These are phyloP conservation scores for Dreissena polymorpha DNA, from an alignment of 1,140 invertebrate species.

Conservation along the genomic window DNA sequence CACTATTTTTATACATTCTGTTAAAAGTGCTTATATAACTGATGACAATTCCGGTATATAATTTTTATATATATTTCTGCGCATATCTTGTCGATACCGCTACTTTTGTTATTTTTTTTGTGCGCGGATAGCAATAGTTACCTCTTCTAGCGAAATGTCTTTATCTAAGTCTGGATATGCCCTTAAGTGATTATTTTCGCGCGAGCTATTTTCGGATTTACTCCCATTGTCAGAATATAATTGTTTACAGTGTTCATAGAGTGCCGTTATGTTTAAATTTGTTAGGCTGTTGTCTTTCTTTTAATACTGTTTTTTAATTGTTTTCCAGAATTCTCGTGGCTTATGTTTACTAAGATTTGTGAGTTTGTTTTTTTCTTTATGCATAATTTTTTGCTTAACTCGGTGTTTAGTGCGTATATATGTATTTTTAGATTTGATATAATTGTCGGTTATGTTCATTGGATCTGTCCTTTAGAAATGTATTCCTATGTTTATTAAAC, in stretches of 20 bases:
- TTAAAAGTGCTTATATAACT: too few species aligned
- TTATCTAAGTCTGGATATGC: slow-evolving; percentile 13
- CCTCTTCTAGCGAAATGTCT: slow-evolving; percentile 1
- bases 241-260: background rate
- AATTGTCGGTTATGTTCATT: too few species aligned
- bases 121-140: slow-evolving; percentile 2
- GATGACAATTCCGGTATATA: background rate
- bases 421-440: too few species aligned
- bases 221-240: background rate
- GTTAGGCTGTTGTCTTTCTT: background rate
- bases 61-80: slow-evolving; percentile 21
- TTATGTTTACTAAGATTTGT: background rate
- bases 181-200: background rate
- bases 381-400: too few species aligned
- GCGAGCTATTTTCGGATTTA: background rate
- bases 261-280: background rate
- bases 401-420: too few species aligned
- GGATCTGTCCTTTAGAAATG: background rate
- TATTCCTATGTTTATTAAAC: slow-evolving; percentile 21
- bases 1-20: too few species aligned
- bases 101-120: slow-evolving; percentile 35
- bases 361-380: background rate
- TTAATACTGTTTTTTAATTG: background rate
- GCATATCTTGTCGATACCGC: slow-evolving; percentile 1
- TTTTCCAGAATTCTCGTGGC: background rate